These are phyloP conservation scores for Incurvaria masculella DNA, from an alignment of 2,888 invertebrate genomes.

Conservation along the genomic window DNA sequence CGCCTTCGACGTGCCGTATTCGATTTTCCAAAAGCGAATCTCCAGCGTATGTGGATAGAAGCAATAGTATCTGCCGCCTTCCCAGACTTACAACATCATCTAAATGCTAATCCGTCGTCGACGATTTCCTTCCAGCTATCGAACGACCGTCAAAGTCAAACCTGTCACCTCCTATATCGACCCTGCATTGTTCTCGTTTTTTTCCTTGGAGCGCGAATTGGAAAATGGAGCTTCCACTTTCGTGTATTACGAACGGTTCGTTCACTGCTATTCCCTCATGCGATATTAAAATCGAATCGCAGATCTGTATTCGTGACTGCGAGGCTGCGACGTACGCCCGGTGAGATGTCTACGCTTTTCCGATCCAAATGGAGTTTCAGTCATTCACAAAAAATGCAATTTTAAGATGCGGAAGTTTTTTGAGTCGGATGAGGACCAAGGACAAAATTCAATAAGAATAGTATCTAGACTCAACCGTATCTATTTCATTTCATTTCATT, in stretches of 20 bases:
- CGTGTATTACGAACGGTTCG: slow-evolving; percentile 30
- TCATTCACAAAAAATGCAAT: too few relatives aligned
- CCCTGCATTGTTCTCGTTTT: background rate
- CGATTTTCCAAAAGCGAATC: too few relatives aligned
- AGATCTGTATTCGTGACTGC: background rate
- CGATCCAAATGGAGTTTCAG: background rate
- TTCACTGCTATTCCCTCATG: slow-evolving; percentile 33
- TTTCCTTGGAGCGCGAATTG: background rate
- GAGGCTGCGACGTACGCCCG: background rate
- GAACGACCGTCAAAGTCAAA: background rate
- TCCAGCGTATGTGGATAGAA: too few relatives aligned
- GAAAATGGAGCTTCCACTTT: background rate
- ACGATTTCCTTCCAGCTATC: slow-evolving; percentile 4
- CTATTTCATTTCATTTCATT: too few relatives aligned
- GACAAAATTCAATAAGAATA: too few relatives aligned
- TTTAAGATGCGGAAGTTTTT: too few relatives aligned
- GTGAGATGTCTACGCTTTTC: too few relatives aligned
- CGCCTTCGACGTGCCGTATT: too few relatives aligned
- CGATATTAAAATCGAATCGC: slow-evolving; percentile 52
- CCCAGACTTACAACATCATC: slow-evolving; percentile 13
- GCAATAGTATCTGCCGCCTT: too few relatives aligned
- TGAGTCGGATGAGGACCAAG: too few relatives aligned
- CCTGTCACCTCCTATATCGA: background rate
- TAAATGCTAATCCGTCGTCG: slow-evolving; percentile 18
- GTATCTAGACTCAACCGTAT: too few relatives aligned